A percentile compares a stretch with the other conserved stretches of the same genome.
phyloP scores from a whole-genome alignment of 2,888 invertebrate genomes.

The Erebia aethiops region DNA sequence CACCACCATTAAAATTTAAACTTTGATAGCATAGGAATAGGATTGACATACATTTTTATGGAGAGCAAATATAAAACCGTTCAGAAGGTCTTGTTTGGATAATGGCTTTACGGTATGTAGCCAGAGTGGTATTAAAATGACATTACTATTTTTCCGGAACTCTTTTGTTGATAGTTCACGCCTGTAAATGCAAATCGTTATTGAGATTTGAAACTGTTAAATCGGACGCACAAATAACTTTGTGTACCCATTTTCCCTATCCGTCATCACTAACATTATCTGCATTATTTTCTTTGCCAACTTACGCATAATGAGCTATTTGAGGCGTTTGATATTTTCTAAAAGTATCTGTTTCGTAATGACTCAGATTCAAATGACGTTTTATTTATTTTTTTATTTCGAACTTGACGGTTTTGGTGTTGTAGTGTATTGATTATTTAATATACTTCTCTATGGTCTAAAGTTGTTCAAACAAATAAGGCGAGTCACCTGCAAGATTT shows the following conservation, averaged over 20 bases:
- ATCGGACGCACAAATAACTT: background rate
- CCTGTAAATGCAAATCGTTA: slow-evolving; percentile 47
- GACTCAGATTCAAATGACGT: too few species aligned
- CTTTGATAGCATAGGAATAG: slow-evolving; percentile 31
- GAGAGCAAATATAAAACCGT: slow-evolving; percentile 36
- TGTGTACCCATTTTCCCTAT: background rate
- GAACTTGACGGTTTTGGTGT: too few species aligned
- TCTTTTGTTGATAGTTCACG: slow-evolving; percentile 70
- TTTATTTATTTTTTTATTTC: too few species aligned
- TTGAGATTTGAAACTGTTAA: slow-evolving; percentile 37
- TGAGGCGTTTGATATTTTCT: too few species aligned
- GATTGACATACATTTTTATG: background rate
- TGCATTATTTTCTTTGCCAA: background rate
- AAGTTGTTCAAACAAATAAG: too few species aligned
- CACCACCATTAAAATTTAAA: background rate
- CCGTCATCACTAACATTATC: background rate
- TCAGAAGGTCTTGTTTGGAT: slow-evolving; percentile 50
- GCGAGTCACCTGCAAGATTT: too few species aligned
- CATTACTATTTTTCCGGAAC: slow-evolving; percentile 72
- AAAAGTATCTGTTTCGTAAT: too few species aligned
- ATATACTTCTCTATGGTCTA: too few species aligned
- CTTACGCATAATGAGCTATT: too few species aligned
- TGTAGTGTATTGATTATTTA: too few species aligned
- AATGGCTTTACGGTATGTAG: slow-evolving; percentile 77
- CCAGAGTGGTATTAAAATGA: slow-evolving; percentile 74